Conservation (phyloP, 2,888 invertebrate species). For the Eupithecia pulchellata region DNA sequence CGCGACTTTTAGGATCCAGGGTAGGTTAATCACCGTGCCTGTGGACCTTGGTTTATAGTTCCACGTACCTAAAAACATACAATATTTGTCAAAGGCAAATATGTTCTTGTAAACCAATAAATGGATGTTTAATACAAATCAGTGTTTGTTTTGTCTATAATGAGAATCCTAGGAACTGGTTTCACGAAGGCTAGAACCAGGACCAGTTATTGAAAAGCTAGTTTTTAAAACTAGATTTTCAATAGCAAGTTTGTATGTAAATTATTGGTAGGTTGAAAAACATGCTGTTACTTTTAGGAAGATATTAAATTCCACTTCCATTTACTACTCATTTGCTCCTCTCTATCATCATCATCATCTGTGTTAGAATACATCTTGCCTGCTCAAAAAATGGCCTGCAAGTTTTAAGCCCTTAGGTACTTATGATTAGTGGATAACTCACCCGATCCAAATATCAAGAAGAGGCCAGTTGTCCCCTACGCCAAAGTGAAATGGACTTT, state of each 20-base stretch:
- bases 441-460: no score
- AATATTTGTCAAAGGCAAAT: background rate
- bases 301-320: background rate
- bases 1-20: no score
- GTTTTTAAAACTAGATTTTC: no score
- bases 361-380: no score
- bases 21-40: no score
- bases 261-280: background rate
- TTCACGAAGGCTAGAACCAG: background rate
- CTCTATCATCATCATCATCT: background rate
- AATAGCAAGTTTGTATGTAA: no score
- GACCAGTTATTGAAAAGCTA: background rate
- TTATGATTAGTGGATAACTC: no score
- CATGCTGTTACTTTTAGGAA: background rate
- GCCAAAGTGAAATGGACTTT: no score
- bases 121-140: background rate
- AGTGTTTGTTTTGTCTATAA: background rate
- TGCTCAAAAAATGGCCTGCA: no score
- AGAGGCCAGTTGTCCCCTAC: no score
- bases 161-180: background rate
- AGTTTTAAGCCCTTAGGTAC: no score
- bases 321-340: background rate
- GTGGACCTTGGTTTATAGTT: no score
- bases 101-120: background rate
- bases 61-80: background rate